Conservation (phyloP, 1,140 invertebrate genomes). For the Hylaeus volcanicus region DNA sequence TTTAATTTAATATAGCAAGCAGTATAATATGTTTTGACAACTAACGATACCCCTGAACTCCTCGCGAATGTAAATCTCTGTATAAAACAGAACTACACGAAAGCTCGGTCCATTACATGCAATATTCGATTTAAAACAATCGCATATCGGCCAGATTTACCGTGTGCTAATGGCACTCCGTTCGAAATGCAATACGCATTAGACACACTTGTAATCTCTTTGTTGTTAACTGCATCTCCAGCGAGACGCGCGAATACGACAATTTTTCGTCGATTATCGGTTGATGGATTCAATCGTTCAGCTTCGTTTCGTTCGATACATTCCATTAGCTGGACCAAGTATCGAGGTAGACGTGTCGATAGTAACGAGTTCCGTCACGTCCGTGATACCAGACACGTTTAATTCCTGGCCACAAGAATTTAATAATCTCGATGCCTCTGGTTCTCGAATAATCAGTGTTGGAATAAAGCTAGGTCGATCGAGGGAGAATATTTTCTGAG, state of each 20-base stretch:
- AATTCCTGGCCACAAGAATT: conserved; percentile 11
- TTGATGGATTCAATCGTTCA: neutral
- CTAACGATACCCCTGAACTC: no score
- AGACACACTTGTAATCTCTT: neutral
- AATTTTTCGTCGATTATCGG: neutral
- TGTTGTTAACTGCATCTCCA: neutral
- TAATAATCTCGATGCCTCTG: neutral
- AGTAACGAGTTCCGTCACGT: neutral
- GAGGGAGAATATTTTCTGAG: neutral
- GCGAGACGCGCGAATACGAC: neutral
- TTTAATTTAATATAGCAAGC: no score
- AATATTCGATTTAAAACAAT: no score
- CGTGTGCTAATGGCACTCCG: no score
- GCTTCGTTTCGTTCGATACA: neutral
- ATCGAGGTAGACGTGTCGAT: neutral
- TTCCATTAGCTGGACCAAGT: conserved; percentile 7
- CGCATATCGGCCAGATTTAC: no score
- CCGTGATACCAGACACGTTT: neutral
- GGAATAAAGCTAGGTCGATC: neutral
- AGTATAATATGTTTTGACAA: no score
- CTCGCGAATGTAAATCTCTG: no score
- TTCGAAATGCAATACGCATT: neutral
- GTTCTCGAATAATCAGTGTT: neutral
- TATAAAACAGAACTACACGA: no score
- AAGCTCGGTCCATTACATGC: no score